Evolutionary conservation across 35 echinoderm and acorn worm species (phyloP).

Genomic region (Ophioderma brevispina): DNA sequence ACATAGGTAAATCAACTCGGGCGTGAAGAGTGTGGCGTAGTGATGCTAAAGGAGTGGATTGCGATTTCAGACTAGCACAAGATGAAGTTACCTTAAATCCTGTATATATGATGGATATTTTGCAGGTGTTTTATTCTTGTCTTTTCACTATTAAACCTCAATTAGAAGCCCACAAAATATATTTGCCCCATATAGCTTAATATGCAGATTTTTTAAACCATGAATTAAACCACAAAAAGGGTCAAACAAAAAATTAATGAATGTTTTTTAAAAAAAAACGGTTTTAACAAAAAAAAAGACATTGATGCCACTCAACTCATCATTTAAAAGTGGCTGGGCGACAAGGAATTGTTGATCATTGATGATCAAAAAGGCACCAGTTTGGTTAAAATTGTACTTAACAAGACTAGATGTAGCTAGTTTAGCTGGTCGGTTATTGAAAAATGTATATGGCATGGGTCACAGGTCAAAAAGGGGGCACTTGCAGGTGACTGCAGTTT

Average conservation of each 20-base stretch:
- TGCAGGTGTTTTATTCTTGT: too few species aligned
- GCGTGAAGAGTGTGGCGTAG: slow-evolving; percentile 69
- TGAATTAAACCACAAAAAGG: background rate
- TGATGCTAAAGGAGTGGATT: slow-evolving; percentile 72
- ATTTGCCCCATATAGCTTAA: background rate
- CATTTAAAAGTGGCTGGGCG: too few species aligned
- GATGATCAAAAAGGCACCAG: too few species aligned
- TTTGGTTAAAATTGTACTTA: too few species aligned
- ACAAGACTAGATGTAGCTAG: too few species aligned
- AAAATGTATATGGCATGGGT: too few species aligned
- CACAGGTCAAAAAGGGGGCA: background rate
- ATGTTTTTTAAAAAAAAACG: too few species aligned
- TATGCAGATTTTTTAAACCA: background rate
- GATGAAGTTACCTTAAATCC: slow-evolving; percentile 38
- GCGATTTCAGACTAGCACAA: slow-evolving; percentile 82
- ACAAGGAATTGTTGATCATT: too few species aligned
- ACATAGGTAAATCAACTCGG: slow-evolving; percentile 85
- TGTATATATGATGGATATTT: background rate
- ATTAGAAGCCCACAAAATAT: background rate
- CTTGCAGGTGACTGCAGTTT: too few species aligned
- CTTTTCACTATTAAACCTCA: background rate
- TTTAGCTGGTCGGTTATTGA: too few species aligned
- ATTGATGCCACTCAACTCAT: background rate
- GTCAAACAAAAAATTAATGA: background rate
- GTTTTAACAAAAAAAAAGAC: too few species aligned